Evolutionary conservation across 2,113 vertebrate genomes (phyloP), one percentile per base, ranked within the genome.

Genomic region (Brachirus orientalis): DNA sequence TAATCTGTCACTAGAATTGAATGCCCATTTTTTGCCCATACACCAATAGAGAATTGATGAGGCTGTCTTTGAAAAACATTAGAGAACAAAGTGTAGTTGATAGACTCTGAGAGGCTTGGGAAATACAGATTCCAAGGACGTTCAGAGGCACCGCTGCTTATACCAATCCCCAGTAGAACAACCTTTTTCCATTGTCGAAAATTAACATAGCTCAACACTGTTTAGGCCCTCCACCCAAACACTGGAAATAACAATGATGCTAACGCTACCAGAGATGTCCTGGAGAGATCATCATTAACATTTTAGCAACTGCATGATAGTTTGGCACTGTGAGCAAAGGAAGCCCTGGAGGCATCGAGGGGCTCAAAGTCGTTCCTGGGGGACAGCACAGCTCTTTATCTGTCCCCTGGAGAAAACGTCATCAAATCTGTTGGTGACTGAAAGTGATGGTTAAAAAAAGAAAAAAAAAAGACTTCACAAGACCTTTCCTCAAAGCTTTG

Each of bases 281-380:
- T 46, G 59, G 41, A 60, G 75, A 85, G 48, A 47, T 57, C 58
- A 45, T 58, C 68, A 82, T 86, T 80, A 72, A 66, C 65, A 79
- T 85, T 82, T 86, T 7, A 70, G 48, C 22, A 28, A 47, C 68
- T 71, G 63, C n/a, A 60, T 65, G 59, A 33, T n/a, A 46, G 59
- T 56, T 64, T 1, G 19, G 45, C 35, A 22, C 48, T 59, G 35
- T 53, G 69, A 84, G 65, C 36, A 72, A 63, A 75, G 57, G 43
- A 52, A 76, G 59, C 63, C 67, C 52, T 11, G 38, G 52, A 78
- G 82, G 62, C 63, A 59, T 71, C 43, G 43, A 53, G 53, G 55
- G 51, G 45, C 72, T 79, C 56, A 14, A 9, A 48, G 54, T 69
- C n/a, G 6, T 79, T 75, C 83, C 77, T 47, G n/a, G 28, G 82